phyloP scores from a whole-genome alignment of 2,888 invertebrate species.

The Hypselothyrea guttata region DNA sequence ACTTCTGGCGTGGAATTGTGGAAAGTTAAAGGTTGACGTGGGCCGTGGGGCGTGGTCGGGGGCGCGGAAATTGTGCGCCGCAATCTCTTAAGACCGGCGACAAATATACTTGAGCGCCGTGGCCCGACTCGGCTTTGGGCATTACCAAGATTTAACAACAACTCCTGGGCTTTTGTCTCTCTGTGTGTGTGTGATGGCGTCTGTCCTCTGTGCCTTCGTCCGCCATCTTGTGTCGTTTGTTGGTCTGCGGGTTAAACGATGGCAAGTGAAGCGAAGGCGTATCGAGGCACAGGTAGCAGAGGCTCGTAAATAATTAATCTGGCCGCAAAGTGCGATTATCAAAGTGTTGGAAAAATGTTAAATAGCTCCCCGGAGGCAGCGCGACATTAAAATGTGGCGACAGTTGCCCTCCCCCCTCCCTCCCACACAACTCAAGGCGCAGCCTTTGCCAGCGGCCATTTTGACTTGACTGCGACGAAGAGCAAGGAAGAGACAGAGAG shows the following conservation, averaged over 20 bases:
- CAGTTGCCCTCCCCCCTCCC: slow-evolving; percentile 33
- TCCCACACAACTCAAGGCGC: background rate
- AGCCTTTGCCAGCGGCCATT: slow-evolving; percentile 57
- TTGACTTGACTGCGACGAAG: slow-evolving; percentile 19
- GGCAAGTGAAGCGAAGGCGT: slow-evolving; percentile 15
- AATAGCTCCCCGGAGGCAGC: slow-evolving; percentile 68
- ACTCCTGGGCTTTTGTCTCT: slow-evolving; percentile 47
- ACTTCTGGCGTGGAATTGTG: slow-evolving; percentile 17
- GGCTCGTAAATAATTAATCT: slow-evolving; percentile 77
- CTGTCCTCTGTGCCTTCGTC: slow-evolving; percentile 19
- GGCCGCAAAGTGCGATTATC: slow-evolving; percentile 76
- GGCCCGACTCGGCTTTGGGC: slow-evolving; percentile 59
- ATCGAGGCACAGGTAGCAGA: slow-evolving; percentile 46
- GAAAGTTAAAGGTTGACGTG: background rate
- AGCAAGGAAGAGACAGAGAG: too few species aligned
- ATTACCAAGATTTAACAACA: slow-evolving; percentile 72
- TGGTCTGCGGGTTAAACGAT: slow-evolving; percentile 62
- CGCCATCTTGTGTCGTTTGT: slow-evolving; percentile 25
- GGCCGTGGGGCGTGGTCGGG: background rate
- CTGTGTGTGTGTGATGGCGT: slow-evolving; percentile 13
- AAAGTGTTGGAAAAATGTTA: slow-evolving; percentile 77
- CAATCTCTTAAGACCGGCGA: slow-evolving; percentile 76
- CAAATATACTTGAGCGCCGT: slow-evolving; percentile 67
- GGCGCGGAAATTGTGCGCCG: slow-evolving; percentile 66
- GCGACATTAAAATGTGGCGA: slow-evolving; percentile 70